These are phyloP conservation scores for Hylia prasina DNA, from an alignment of 2,113 vertebrate genomes.

Conservation along the genomic window DNA sequence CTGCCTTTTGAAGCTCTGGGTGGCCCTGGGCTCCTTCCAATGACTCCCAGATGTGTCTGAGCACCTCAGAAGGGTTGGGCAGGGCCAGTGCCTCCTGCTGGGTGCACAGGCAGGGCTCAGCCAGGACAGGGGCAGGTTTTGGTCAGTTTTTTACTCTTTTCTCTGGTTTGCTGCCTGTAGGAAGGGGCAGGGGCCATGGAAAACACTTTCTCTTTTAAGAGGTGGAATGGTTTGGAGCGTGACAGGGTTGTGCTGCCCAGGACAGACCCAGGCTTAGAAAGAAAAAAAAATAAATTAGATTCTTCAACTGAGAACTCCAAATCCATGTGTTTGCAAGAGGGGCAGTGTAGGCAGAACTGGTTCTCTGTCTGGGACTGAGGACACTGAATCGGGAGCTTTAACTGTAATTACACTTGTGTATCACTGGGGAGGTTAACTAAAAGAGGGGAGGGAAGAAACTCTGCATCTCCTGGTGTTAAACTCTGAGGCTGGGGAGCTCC, in stretches of 20 bases:
- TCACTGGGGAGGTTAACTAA: background rate
- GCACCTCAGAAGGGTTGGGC: background rate
- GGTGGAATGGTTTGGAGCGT: background rate
- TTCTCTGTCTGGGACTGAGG: background rate
- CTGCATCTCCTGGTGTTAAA: background rate
- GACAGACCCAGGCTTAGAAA: background rate
- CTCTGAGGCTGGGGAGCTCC: background rate
- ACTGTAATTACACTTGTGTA: background rate
- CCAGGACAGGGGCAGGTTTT: fast-evolving
- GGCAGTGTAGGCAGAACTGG: background rate
- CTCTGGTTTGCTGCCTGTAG: fast-evolving
- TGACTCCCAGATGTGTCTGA: background rate
- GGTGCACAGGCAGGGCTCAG: background rate
- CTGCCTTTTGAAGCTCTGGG: background rate
- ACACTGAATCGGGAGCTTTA: background rate
- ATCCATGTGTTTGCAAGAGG: background rate
- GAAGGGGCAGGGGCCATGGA: background rate
- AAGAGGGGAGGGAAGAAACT: background rate
- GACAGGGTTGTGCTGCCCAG: background rate
- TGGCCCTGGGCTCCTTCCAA: background rate
- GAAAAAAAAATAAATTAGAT: background rate
- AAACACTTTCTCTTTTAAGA: fast-evolving
- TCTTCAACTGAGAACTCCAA: background rate
- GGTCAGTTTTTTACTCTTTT: background rate
- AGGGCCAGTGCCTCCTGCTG: background rate